phyloP scores from a whole-genome alignment of 2,888 invertebrate species.

The Andrena dorsata region DNA sequence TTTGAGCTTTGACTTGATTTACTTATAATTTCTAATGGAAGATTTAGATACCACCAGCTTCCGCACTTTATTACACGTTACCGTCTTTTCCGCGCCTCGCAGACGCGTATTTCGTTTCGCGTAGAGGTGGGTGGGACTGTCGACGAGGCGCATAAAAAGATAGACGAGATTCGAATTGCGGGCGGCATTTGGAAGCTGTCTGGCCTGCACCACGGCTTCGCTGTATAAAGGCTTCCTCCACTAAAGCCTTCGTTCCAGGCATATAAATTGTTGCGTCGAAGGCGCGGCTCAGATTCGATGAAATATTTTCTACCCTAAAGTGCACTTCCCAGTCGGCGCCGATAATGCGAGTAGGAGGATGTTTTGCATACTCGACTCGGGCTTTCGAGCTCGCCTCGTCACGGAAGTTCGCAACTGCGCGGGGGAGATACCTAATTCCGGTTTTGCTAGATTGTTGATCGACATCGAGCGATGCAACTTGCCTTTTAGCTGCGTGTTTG shows the following conservation, averaged over 20 bases:
- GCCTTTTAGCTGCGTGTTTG: neutral
- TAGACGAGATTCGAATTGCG: conserved; percentile 17
- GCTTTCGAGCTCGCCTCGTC: neutral
- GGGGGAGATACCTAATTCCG: conserved; percentile 10
- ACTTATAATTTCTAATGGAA: too few relatives aligned
- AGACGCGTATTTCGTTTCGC: conserved; percentile 15
- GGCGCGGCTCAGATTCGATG: conserved; percentile 11
- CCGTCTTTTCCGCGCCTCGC: neutral
- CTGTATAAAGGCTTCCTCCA: neutral
- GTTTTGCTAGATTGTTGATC: conserved; percentile 10
- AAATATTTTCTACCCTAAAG: neutral
- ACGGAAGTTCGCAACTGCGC: conserved; percentile 9
- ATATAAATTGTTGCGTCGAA: conserved; percentile 1
- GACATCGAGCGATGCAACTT: neutral
- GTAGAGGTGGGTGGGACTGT: conserved; percentile 17
- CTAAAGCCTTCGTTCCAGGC: neutral
- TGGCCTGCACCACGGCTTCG: neutral
- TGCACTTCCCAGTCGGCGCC: neutral
- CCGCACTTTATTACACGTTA: neutral
- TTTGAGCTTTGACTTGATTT: too few relatives aligned
- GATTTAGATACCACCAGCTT: neutral
- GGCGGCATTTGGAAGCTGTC: conserved; percentile 12
- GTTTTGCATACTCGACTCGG: neutral
- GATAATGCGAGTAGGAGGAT: conserved; percentile 4
- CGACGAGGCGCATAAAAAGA: conserved; percentile 17